phyloP scores from a whole-genome alignment of 1,140 invertebrate genomes.

The Meloidogyne exigua region DNA sequence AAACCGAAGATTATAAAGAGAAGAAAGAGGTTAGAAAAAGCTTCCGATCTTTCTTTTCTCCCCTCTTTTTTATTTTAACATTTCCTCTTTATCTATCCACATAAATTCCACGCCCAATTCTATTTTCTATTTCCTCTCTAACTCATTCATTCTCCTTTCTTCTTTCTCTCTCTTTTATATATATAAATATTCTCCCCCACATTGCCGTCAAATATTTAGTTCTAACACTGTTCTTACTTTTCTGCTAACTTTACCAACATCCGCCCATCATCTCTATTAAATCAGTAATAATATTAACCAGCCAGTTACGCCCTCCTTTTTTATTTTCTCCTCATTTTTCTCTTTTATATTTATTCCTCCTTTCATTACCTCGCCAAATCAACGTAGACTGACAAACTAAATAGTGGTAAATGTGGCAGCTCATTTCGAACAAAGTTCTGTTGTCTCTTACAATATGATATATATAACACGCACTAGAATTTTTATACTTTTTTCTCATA shows the following conservation, averaged over 20 bases:
- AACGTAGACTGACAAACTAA: not conserved
- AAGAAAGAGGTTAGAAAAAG: too few species aligned
- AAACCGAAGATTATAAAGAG: too few species aligned
- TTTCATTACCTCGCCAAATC: constrained; percentile 18
- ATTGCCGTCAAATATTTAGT: not conserved
- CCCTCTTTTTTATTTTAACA: too few species aligned
- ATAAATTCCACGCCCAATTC: not conserved
- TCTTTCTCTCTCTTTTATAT: not conserved
- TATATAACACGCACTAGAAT: constrained; percentile 6
- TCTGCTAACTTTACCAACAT: not conserved
- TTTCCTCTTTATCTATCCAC: too few species aligned
- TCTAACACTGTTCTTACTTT: not conserved
- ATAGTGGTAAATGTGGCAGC: not conserved
- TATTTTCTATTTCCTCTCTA: not conserved
- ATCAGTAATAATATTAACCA: not conserved
- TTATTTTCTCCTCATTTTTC: constrained; percentile 18
- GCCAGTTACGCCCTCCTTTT: not conserved
- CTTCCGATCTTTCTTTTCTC: too few species aligned
- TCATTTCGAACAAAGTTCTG: not conserved
- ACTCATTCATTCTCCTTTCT: not conserved
- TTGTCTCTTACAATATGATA: constrained; percentile 1
- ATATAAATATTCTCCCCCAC: not conserved
- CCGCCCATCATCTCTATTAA: not conserved
- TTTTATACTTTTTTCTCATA: not conserved
- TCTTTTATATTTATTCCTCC: constrained; percentile 25